A percentile compares a stretch with the other conserved stretches of the same genome.
Evolutionary conservation across 2,113 vertebrate genomes (phyloP).

Genomic region (Aspidoscelis tigris): DNA sequence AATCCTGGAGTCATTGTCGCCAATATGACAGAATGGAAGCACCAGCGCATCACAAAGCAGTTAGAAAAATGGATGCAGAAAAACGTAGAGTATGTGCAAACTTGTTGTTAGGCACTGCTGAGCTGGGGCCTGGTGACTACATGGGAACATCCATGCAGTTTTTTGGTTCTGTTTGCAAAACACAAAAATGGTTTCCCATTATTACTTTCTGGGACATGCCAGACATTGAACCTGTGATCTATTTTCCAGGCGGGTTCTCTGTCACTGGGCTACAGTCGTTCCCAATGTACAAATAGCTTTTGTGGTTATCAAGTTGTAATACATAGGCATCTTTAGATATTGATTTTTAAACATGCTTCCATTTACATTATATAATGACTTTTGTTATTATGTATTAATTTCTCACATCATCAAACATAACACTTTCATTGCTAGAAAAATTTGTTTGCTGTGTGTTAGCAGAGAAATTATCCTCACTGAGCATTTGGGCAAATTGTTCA

Average conservation of each 20-base stretch:
- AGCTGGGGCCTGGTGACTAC: no score
- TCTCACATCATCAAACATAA: slow-evolving; percentile 16
- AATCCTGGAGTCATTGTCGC: slow-evolving; percentile 96
- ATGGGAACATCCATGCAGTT: no score
- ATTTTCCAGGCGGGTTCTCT: no score
- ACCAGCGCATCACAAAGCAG: slow-evolving; percentile 91
- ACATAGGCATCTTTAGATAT: background rate
- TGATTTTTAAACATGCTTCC: background rate
- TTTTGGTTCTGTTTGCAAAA: no score
- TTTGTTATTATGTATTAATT: slow-evolving; percentile 9
- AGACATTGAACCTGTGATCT: no score
- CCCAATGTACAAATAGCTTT: background rate
- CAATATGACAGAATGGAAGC: slow-evolving; percentile 90
- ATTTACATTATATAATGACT: background rate
- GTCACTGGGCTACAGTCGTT: no score
- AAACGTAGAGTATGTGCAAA: slow-evolving; percentile 83
- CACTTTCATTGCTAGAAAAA: background rate
- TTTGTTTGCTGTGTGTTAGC: background rate
- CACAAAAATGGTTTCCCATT: no score
- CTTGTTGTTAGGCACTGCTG: no score
- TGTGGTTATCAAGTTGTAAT: no score
- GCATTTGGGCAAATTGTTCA: background rate
- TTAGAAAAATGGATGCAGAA: slow-evolving; percentile 95
- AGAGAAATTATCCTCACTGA: background rate
- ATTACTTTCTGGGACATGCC: no score